phyloP scores from a whole-genome alignment of 2,797 vertebrate species.

The Gymnoscopelus braueri region DNA sequence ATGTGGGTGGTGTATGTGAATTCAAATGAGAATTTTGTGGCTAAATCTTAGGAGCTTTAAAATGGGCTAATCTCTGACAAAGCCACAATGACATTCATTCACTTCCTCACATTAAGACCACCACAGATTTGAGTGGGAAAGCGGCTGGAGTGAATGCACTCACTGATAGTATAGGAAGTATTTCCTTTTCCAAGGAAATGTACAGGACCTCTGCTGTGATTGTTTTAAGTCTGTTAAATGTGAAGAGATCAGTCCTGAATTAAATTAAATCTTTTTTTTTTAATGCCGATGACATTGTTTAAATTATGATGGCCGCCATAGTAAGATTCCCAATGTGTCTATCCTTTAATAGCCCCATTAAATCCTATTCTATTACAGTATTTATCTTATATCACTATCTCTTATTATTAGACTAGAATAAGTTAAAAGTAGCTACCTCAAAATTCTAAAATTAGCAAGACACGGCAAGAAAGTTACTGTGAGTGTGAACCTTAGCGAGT shows the following conservation, averaged over 20 bases:
- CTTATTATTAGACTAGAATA: no score
- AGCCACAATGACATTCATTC: conserved; percentile 74
- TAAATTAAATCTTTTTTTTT: neutral
- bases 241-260: no score
- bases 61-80: conserved; percentile 75
- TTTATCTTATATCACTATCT: no score
- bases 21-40: conserved; percentile 76
- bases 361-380: no score
- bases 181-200: no score
- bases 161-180: no score
- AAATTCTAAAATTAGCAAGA: no score
- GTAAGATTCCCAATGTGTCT: neutral
- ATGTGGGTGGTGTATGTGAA: conserved; percentile 62
- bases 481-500: neutral
- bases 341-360: no score
- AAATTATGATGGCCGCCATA: neutral
- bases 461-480: no score
- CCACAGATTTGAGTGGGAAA: conserved; percentile 66
- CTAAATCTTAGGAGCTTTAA: conserved; percentile 78
- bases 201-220: no score
- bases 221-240: no score
- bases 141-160: conserved; percentile 37
- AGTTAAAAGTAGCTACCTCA: no score
- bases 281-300: neutral
- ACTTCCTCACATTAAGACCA: conserved; percentile 64